Base-by-base conservation (phyloP, 2,113 vertebrate genomes). In the Mionectes macconnelli region DNA sequence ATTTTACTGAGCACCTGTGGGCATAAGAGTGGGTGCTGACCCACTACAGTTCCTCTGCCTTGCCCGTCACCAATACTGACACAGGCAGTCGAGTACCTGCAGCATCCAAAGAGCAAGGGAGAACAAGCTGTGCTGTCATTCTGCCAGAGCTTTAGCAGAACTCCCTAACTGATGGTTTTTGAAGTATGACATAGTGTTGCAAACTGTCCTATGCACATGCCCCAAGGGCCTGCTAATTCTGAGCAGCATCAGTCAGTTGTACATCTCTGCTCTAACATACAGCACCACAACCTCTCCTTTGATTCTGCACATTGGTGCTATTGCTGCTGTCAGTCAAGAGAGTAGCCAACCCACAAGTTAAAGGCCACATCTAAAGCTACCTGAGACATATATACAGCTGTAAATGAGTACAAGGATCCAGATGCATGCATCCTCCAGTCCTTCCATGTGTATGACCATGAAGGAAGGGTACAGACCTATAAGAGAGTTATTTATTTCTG, bases 311-410 rank as follows among this genome's bases (percentile, higher is more conserved):
- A 0, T 2, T 39, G 47, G 14, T 50, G 63, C 17, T 44, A 55
- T 1, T 3, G 35, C 57, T 67, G 33, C 20, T 16, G 15, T 7
- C 1, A 0, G 16, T n/a, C 42, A 44, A 31, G 27, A 42, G 3
- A 55, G 35, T 57, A 31, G 33, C 40, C 1, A 2, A 15, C 20
- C 42, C 35, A 91, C 49, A 50, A 24, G 45, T 47, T 63, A 39
- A 85, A 80, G 22, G 28, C 49, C 49, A 16, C 10, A 27, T 6
- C 12, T 39, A 66, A 95, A 59, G n/a, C 39, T 31, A 68, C 17
- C 22, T 2, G 7, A 73, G 44, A 73, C 39, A 37, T 6, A 33
- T 11, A 13, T 21, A 37, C 11, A 73, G 12, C 13, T 76, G 9
- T 23, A 20, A 22, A 37, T 31, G 30, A 40, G 3, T 22, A 73